A percentile compares a stretch with the other conserved stretches of the same genome.
These are phyloP conservation scores for Austrofundulus limnaeus DNA, from an alignment of 2,113 vertebrate species.

Conservation along the genomic window DNA sequence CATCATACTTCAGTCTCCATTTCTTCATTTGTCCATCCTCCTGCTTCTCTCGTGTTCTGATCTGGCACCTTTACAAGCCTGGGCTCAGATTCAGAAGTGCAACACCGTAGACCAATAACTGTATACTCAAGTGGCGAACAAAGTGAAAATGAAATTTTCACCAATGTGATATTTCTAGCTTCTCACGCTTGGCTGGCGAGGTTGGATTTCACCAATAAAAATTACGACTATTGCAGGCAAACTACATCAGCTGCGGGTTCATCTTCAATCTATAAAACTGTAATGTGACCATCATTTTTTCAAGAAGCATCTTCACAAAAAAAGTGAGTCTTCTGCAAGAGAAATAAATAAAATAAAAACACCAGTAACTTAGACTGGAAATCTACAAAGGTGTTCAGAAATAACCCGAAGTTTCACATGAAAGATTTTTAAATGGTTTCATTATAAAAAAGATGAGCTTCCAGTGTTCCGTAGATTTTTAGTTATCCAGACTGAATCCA, in stretches of 20 bases:
- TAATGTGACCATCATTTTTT: constrained; percentile 2
- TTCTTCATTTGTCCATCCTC: constrained; percentile 24
- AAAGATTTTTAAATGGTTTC: background rate
- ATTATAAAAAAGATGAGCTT: background rate
- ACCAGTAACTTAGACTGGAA: background rate
- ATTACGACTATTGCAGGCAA: background rate
- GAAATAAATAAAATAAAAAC: background rate
- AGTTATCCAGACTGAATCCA: no score
- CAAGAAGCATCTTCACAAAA: constrained; percentile 1
- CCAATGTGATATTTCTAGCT: constrained; percentile 2
- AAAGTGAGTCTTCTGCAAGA: background rate
- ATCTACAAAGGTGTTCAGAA: background rate
- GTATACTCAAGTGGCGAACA: constrained; percentile 14
- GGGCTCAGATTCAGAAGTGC: constrained; percentile 17
- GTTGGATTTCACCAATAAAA: background rate
- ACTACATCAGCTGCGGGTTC: constrained; percentile 6
- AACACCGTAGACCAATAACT: constrained; percentile 20
- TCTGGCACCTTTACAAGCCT: constrained; percentile 23
- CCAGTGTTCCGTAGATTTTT: background rate
- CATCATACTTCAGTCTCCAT: constrained; percentile 17
- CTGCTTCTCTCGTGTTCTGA: constrained; percentile 16
- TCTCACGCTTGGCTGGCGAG: constrained; percentile 5
- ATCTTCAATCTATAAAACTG: background rate
- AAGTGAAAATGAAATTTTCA: constrained; percentile 32
- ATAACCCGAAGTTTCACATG: background rate